Base-by-base conservation (phyloP, 2,113 vertebrate species). In the Psittacus erithacus region DNA sequence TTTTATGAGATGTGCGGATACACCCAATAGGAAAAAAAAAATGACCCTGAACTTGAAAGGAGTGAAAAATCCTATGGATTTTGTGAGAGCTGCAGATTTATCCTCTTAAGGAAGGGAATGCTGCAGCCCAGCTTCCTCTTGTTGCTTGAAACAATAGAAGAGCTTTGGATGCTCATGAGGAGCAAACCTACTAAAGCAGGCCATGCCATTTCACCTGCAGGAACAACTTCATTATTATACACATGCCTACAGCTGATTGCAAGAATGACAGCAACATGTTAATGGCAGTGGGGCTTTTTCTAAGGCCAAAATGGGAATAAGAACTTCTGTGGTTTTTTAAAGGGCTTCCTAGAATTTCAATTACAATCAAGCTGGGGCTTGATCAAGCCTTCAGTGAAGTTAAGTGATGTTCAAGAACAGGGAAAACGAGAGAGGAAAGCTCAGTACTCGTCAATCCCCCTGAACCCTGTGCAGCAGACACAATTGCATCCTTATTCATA, bases 31-130 rank as follows among this genome's bases (percentile, higher is more conserved):
- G 76, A 83, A 90, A 86, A 77, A 75, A 81, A 49, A 29, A 33
- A 13, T 78, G 83, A 84, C 88, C 86, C 77, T 83, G 82, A 92
- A 90, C 57, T 71, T 95, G 69, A 93, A 93, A 90, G 65, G 57
- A 95, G 31, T 47, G 73, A 71, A 92, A 95, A 96, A 93, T 86
- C 93, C 71, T 81, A 31, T 71, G 77, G 88, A 71, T 93, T 94
- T 19, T 68, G 24, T 41, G 62, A 44, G 68, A 94, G 55, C 73
- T 75, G 62, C 38, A 52, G 0, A 64, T 91, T 93, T 86, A 90
- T 92, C 65, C 60, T 88, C 60, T 81, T 65, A 57, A 3, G 4
- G 79, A 88, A 88, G 53, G 33, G 57, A 82, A 65, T 2, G 3
- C 52, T 31, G 53, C 28, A 67, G 33, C 80, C 76, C 53, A n/a